Percentiles rank a stretch among this genome's conserved stretches.
These are phyloP conservation scores for Tetragnatha versicolor DNA, from an alignment of 1,140 invertebrate species.

Conservation along the genomic window DNA sequence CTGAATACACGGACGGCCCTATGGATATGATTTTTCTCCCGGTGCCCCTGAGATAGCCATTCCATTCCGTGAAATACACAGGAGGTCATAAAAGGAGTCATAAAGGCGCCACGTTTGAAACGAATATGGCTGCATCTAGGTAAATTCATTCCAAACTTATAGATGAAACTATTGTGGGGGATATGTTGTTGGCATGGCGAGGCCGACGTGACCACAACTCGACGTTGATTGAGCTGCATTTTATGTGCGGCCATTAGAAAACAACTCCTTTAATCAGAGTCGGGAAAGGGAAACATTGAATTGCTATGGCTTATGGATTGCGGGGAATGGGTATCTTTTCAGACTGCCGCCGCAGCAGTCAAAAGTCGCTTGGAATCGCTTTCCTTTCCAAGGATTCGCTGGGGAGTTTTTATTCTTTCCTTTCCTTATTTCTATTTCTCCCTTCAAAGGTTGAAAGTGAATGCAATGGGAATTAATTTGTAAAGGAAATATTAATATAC, in stretches of 20 bases:
- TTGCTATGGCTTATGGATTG: too few relatives aligned
- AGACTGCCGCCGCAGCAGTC: too few relatives aligned
- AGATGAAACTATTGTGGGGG: conserved; percentile 47
- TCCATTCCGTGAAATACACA: conserved; percentile 50
- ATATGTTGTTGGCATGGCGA: background rate
- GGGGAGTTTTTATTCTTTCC: too few relatives aligned
- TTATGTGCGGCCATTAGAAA: conserved; percentile 44
- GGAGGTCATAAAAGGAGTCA: conserved; percentile 49
- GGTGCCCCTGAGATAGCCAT: conserved; percentile 41
- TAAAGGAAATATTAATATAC: too few relatives aligned
- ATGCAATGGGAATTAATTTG: too few relatives aligned
- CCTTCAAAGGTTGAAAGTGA: too few relatives aligned
- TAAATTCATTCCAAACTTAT: conserved; percentile 55
- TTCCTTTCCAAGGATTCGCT: too few relatives aligned
- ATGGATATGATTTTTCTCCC: conserved; percentile 33
- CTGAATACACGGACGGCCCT: conserved; percentile 15
- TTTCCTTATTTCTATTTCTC: too few relatives aligned
- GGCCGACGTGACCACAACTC: conserved; percentile 50
- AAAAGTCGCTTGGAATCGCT: too few relatives aligned
- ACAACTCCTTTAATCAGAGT: too few relatives aligned
- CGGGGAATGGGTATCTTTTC: too few relatives aligned
- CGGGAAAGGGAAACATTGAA: too few relatives aligned
- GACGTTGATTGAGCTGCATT: conserved; percentile 35
- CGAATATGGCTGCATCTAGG: conserved; percentile 41
- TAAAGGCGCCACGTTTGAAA: conserved; percentile 52